Evolutionary conservation across 2,888 invertebrate species (phyloP), one percentile per base, ranked within the genome.

Genomic region (Brenthis ino): DNA sequence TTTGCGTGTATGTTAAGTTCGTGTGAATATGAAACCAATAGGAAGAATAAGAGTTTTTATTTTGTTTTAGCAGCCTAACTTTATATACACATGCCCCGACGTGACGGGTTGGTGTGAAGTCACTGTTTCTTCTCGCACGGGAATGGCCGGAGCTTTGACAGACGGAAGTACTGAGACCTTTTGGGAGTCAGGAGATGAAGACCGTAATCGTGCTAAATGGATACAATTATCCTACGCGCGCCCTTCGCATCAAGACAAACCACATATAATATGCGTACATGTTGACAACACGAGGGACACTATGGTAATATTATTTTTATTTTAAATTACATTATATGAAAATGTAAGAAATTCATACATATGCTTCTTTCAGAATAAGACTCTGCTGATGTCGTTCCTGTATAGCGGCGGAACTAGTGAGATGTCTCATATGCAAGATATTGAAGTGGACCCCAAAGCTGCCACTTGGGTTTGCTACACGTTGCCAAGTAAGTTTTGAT

Each of bases 161-260:
- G 99, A 99, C 84, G 97, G 96, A 79, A 98, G 98, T 6, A 98
- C 99, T 0, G 99, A 99, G 86, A 99, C 99, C 0, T 99, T 99
- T 89, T 99, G 99, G 99, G 99, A 99, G 89, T 98, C 98, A 51
- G 99, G 98, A 0, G 99, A 99, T 80, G 99, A 99, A 82, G 99
- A 99, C 88, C 94, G 97, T 68, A 98, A 98, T 85, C 98, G 98
- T 85, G 96, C 97, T 33, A 98, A 99, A 88, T 96, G 96, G 79
- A 94, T 98, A 43, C 97, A 96, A 66, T 75, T 92, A 53, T 58
- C 75, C 71, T 93, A 84, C 85, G 91, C 83, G 54, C 93, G 81
- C 74, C 94, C 84, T 75, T 88, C 84, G 1, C 76, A 79, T 0
- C 85, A 87, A 3, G 94, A 95, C 55, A 93, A 94, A 65, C 96